These are phyloP conservation scores for Cirrhinus molitorella DNA, from an alignment of 2,797 vertebrate species.

Conservation along the genomic window DNA sequence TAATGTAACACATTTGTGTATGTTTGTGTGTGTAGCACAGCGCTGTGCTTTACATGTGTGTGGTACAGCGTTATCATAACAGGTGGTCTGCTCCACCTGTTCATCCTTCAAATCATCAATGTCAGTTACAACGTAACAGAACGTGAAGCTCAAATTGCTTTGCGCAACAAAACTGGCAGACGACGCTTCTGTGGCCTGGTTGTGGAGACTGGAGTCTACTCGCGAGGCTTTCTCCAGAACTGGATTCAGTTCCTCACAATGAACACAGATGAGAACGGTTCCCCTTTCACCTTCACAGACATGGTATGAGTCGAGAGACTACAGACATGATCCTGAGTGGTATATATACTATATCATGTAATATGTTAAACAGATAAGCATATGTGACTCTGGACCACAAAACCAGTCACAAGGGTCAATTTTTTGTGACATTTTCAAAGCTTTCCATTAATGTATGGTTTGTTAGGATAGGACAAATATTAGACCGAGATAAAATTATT, in stretches of 20 bases:
- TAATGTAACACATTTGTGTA: constrained; percentile 35
- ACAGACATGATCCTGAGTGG: neutral
- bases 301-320: constrained; percentile 44
- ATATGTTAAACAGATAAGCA: neutral
- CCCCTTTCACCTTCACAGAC: constrained; percentile 60
- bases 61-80: constrained; percentile 95
- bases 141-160: constrained; percentile 88
- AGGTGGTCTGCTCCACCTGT: constrained; percentile 88
- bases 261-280: constrained; percentile 49
- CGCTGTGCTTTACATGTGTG: constrained; percentile 94
- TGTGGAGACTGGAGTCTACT: constrained; percentile 88
- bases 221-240: constrained; percentile 86
- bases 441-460: too few relatives aligned
- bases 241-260: constrained; percentile 92
- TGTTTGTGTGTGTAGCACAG: constrained; percentile 78
- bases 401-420: too few relatives aligned
- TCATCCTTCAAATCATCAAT: constrained; percentile 92
- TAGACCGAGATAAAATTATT: too few relatives aligned
- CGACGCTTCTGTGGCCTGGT: constrained; percentile 87
- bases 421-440: too few relatives aligned
- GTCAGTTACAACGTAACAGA: constrained; percentile 96
- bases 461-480: too few relatives aligned
- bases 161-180: constrained; percentile 85
- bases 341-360: neutral
- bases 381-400: too few relatives aligned